Base-by-base conservation (phyloP, 30 jellyfish, hydroid and myxozoan genomes). In the Morbakka virulenta region DNA sequence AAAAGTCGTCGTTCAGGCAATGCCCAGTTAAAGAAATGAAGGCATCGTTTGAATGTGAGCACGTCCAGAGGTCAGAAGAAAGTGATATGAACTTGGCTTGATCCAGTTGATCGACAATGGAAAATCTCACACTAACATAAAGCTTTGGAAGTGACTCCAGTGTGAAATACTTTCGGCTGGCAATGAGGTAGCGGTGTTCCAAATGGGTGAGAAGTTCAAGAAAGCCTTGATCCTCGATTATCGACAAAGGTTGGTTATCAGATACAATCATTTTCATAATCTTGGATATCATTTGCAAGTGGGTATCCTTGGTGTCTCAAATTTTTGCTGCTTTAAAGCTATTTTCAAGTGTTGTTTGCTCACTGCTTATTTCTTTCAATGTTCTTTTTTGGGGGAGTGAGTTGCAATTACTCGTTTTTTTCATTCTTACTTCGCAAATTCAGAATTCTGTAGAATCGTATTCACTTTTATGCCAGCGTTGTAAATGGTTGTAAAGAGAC, bases 11-110 rank as follows among this genome's bases (percentile, higher is more conserved):
- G 29, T 67, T 79, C 28, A 75, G 79, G 85, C 96, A 85, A 34
- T 77, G 86, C 33, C 72, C 94, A 30, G 95, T 72, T 23, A 72
- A 30, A 28, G 81, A 64, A 1, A 75, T 84, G 84, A 74, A n/a
- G n/a, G 95, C 74, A 36, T 75, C 95, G 61, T 84, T 30, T 64
- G 96, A 70, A 34, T 76, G 23, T 49, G 87, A 52, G 78, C 92
- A 85, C 53, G 95, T 76, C 96, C 86, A 85, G 48, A 74, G 41
- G 83, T 84, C 80, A 49, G 95, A 74, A 35, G 95, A 64, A 36
- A 85, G 69, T 0, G 83, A 66, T 30, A 85, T 66, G 30, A n/a
- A 77, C 83, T 85, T 74, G 0, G 82, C 96, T 73, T 47, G 32
- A 17, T 63, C 72, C 52, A 82, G 13, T 62, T 71, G 71, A 22